Evolutionary conservation across 37 sponge, comb jelly and placozoan genomes (phyloP), one percentile per base, ranked within the genome.

Genomic region (Geodia barretti): DNA sequence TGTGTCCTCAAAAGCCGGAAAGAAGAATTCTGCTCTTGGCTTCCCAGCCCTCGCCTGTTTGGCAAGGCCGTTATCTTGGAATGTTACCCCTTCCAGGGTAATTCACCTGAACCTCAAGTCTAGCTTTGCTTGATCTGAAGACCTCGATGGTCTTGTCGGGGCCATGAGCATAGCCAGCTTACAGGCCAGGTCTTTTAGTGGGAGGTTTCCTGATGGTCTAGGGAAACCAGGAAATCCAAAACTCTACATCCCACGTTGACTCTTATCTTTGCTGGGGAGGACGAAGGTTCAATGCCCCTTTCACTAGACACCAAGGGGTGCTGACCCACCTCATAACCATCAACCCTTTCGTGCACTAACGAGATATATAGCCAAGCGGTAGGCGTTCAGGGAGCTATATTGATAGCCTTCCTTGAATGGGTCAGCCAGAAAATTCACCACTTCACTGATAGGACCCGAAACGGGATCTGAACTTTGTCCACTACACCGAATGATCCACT

Each of bases 111-210:
- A 41, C 26, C 61, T 79, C 2, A 75, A 59, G 30, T 75, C 70
- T 9, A 83, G 37, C 3, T 65, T 75, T 23, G 82, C 62, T 62
- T 73, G 58, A 72, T 82, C 83, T 2, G 32, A 30, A 8, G 83
- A 82, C 75, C 83, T 82, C 25, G 83, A 73, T 30, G 83, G 83
- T 62, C 67, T 32, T 28, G 83, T 73, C 5, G 73, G 75, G 28
- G 83, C 83, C 43, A 81, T 19, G 7, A 81, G 39, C 39, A 73
- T 54, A 30, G 67, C 65, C 0, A 73, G 42, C 21, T 85, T 76
- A 40, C 25, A 43, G 1, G 79, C 40, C 24, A 79, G 69, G 1
- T 3, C 39, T 28, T 41, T 11, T 25, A 85, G 23, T 30, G 71
- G 36, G 7, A 70, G 71, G 20, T 78, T 63, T 23, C 76, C 76